Evolutionary conservation across 2,113 vertebrate species (phyloP), one percentile per base, ranked within the genome.

Genomic region (Pterocles burchelli): DNA sequence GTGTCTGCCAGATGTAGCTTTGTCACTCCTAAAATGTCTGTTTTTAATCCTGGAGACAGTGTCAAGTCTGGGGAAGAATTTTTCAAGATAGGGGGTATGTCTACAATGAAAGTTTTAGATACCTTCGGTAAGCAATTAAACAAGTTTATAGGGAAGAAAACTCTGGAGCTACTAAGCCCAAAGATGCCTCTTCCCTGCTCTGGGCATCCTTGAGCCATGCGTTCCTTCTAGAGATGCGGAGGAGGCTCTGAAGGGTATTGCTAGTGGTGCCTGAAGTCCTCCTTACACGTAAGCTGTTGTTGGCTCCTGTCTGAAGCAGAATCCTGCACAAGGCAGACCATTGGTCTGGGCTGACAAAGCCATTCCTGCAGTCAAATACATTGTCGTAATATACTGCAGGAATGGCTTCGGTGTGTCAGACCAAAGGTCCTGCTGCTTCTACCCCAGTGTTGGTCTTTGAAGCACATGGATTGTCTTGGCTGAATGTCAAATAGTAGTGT

Each of bases 211-310:
- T 84, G 41, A 86, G 63, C 36, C 11, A 13, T 72, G n/a, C 52
- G 54, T 58, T 77, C 49, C 33, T 83, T 36, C 16, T 54, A 31
- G 36, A 83, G 45, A 26, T 79, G 24, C 25, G 59, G 26, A 80
- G 29, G 52, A 75, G 24, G 22, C n/a, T 59, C 18, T 59, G 36
- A 8, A 5, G 26, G 24, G 4, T 55, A 24, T 41, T 61, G 58
- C 17, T 73, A 62, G 41, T 36, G 82, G 54, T 73, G 26, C 12
- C 16, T 74, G 8, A 72, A 52, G 25, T 79, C 52, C 26, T 88
- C 16, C 22, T 79, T 61, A 24, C 19, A 3, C 0, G 6, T 41
- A 41, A 1, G 19, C 26, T 73, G 10, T 26, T 1, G 0, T 26
- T 73, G 45, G 33, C 13, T 61, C 14, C 26, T 54, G 14, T 41